These are phyloP conservation scores for Archaeoteleia sp. DNA, from an alignment of 2,888 invertebrate genomes.

Conservation along the genomic window DNA sequence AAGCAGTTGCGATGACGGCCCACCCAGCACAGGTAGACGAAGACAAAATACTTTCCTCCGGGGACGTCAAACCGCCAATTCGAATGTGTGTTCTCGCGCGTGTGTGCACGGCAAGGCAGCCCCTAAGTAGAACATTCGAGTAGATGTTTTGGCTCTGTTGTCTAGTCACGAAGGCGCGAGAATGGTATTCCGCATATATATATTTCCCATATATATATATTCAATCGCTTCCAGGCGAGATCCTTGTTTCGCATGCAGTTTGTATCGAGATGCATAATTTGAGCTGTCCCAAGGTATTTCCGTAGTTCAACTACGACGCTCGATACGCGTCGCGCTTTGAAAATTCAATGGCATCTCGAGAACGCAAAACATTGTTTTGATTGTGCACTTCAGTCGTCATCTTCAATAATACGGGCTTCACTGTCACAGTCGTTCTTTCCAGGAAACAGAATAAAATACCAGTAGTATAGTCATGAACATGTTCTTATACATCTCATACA, in stretches of 20 bases:
- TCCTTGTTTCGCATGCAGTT: constrained; percentile 68
- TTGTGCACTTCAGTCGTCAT: constrained; percentile 9
- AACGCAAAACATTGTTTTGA: constrained; percentile 13
- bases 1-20: too few relatives aligned
- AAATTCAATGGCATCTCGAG: constrained; percentile 8
- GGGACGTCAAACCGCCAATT: constrained; percentile 31
- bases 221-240: constrained; percentile 63
- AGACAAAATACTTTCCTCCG: constrained; percentile 8
- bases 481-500: too few relatives aligned
- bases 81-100: constrained; percentile 21
- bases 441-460: too few relatives aligned
- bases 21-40: too few relatives aligned
- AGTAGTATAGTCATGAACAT: too few relatives aligned
- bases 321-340: constrained; percentile 20
- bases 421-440: too few relatives aligned
- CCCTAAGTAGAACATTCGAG: constrained; percentile 28
- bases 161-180: constrained; percentile 46
- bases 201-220: constrained; percentile 45
- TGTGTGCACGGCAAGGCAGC: constrained; percentile 15
- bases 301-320: constrained; percentile 26
- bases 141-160: constrained; percentile 26
- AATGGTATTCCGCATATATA: constrained; percentile 59
- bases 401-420: too few relatives aligned
- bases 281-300: constrained; percentile 54
- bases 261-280: constrained; percentile 69